Conservation (phyloP, 53 echinoderm and acorn worm species). For the Paelopatides confundens region DNA sequence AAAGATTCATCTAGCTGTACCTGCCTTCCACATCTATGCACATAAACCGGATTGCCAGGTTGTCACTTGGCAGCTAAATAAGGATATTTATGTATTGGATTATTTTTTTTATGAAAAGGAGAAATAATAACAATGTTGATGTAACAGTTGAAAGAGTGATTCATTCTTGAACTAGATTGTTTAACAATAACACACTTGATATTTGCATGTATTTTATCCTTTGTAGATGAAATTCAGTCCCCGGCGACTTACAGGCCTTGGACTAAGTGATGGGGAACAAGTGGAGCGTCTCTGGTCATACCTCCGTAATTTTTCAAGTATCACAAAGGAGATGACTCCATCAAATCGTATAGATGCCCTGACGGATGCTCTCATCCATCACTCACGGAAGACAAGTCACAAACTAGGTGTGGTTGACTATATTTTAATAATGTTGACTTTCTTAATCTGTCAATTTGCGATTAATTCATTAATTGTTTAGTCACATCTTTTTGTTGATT, state of each 20-base stretch:
- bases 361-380: slow-evolving; percentile 2
- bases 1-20: not conserved
- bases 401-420: too few relatives aligned
- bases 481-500: too few relatives aligned
- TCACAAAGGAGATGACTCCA: slow-evolving; percentile 43
- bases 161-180: too few relatives aligned
- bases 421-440: too few relatives aligned
- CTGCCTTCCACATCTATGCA: slow-evolving; percentile 5
- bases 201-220: not conserved
- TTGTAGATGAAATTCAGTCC: not conserved
- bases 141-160: too few relatives aligned
- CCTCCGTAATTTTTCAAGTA: not conserved
- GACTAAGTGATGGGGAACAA: not conserved
- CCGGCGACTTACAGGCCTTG: not conserved
- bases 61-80: too few relatives aligned
- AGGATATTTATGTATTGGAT: too few relatives aligned
- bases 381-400: not conserved
- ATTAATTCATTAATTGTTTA: too few relatives aligned
- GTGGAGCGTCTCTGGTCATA: not conserved
- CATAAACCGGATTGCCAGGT: slow-evolving; percentile 38
- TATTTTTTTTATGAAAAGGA: too few relatives aligned
- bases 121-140: too few relatives aligned
- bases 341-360: slow-evolving; percentile 44
- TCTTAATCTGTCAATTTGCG: too few relatives aligned
- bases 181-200: too few relatives aligned